phyloP scores from a whole-genome alignment of 1,140 invertebrate species.

The Heliothis subflexa region DNA sequence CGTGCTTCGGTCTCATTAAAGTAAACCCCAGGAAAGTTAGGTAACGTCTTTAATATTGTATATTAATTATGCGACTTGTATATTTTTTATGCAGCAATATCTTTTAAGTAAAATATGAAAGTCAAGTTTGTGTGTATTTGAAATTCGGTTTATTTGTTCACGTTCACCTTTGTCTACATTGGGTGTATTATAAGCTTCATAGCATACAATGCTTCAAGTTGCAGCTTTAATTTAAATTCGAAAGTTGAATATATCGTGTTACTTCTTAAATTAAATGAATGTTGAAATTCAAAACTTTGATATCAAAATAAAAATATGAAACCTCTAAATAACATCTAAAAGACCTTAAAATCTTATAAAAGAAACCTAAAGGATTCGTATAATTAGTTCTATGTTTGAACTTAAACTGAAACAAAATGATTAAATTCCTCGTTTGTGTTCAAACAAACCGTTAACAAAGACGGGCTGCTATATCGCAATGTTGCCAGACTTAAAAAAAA shows the following conservation, averaged over 20 bases:
- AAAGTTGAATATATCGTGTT: too few species aligned
- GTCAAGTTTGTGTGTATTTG: background rate
- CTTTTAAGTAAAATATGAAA: background rate
- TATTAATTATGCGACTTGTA: constrained; percentile 45
- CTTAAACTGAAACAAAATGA: background rate
- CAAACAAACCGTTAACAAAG: constrained; percentile 20
- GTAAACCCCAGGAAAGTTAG: constrained; percentile 20
- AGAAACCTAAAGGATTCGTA: too few species aligned
- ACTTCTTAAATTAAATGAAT: too few species aligned
- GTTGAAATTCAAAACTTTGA: too few species aligned
- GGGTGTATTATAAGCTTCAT: too few species aligned
- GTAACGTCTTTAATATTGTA: constrained; percentile 31
- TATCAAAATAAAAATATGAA: too few species aligned
- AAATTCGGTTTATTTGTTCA: too few species aligned
- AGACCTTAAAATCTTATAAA: too few species aligned
- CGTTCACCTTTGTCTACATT: too few species aligned
- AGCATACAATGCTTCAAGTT: too few species aligned
- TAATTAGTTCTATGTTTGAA: background rate
- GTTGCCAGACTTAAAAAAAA: constrained; percentile 23
- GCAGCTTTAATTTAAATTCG: too few species aligned
- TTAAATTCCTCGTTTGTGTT: background rate
- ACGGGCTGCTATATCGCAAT: background rate
- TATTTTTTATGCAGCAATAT: background rate
- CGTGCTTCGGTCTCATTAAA: constrained; percentile 46
- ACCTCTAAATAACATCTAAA: too few species aligned